These are phyloP conservation scores for Zonitis immaculata DNA, from an alignment of 2,888 invertebrate genomes.

Conservation along the genomic window DNA sequence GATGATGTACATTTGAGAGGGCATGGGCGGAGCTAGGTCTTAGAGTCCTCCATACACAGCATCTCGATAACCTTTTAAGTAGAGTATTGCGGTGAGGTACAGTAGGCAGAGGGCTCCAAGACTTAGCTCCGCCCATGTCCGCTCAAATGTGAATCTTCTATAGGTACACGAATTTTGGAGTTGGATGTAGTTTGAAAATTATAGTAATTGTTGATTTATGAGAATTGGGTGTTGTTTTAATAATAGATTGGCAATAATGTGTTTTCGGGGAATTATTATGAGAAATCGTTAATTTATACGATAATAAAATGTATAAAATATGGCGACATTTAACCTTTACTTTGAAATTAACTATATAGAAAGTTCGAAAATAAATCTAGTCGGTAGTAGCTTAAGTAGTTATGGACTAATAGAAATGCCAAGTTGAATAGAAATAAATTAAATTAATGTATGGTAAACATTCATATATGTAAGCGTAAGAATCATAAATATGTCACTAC, in stretches of 20 bases:
- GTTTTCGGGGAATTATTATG: slow-evolving; percentile 35
- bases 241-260: slow-evolving; percentile 27
- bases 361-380: slow-evolving; percentile 42
- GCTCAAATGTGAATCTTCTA: too few species aligned
- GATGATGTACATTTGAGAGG: too few species aligned
- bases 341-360: slow-evolving; percentile 40
- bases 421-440: slow-evolving; percentile 49
- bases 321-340: slow-evolving; percentile 41
- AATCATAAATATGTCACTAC: slow-evolving; percentile 51
- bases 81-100: too few species aligned
- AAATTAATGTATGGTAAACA: slow-evolving; percentile 51
- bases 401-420: slow-evolving; percentile 50
- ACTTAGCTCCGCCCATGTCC: too few species aligned
- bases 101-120: too few species aligned
- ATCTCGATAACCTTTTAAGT: too few species aligned
- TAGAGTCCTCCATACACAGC: too few species aligned
- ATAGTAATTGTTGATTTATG: too few species aligned
- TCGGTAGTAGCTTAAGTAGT: slow-evolving; percentile 45
- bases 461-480: slow-evolving; percentile 49
- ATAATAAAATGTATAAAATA: slow-evolving; percentile 40
- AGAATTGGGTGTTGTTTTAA: slow-evolving; percentile 9
- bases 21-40: too few species aligned
- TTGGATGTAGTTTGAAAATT: too few species aligned
- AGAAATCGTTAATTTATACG: slow-evolving; percentile 34
- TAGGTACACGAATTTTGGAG: too few species aligned